Conservation (phyloP, 1,140 invertebrate species). For the Lepidurus arcticus region DNA sequence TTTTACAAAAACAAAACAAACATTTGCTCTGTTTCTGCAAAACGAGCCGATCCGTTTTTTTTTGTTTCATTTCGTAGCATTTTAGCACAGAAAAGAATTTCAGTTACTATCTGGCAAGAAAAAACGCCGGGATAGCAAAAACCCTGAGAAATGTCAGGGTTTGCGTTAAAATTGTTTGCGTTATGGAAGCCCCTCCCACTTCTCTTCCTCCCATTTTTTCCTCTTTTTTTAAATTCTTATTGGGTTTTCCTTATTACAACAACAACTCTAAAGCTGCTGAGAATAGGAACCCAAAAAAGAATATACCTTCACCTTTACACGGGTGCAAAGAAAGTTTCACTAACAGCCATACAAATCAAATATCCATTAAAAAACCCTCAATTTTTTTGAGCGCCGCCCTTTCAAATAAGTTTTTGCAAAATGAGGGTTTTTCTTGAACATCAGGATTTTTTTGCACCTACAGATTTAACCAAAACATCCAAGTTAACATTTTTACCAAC, state of each 20-base stretch:
- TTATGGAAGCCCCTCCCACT: slow-evolving; percentile 17
- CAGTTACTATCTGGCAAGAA: slow-evolving; percentile 6
- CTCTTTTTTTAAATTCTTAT: background rate
- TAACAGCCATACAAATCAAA: slow-evolving; percentile 5
- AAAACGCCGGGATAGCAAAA: background rate
- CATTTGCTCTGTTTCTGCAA: background rate
- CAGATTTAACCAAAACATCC: slow-evolving; percentile 12
- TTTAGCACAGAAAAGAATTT: slow-evolving; percentile 9
- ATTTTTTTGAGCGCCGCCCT: slow-evolving; percentile 1
- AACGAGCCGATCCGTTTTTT: background rate
- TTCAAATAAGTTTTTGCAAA: background rate
- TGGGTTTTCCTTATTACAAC: background rate
- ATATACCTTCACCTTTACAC: slow-evolving; percentile 1
- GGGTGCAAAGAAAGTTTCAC: slow-evolving; percentile 19
- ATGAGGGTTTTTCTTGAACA: slow-evolving; percentile 1
- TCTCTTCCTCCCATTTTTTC: background rate
- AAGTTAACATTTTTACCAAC: slow-evolving; percentile 22
- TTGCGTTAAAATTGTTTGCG: slow-evolving; percentile 16
- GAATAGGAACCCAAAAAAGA: background rate
- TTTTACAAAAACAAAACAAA: background rate
- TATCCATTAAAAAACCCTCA: background rate
- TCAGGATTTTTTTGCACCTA: slow-evolving; percentile 2
- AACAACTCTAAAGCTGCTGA: background rate
- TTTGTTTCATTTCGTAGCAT: slow-evolving; percentile 19
- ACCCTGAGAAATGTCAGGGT: background rate